A percentile compares a stretch with the other conserved stretches of the same genome.
These are phyloP conservation scores for Zaprionus gabonicus DNA, from an alignment of 1,140 invertebrate genomes.

Conservation along the genomic window DNA sequence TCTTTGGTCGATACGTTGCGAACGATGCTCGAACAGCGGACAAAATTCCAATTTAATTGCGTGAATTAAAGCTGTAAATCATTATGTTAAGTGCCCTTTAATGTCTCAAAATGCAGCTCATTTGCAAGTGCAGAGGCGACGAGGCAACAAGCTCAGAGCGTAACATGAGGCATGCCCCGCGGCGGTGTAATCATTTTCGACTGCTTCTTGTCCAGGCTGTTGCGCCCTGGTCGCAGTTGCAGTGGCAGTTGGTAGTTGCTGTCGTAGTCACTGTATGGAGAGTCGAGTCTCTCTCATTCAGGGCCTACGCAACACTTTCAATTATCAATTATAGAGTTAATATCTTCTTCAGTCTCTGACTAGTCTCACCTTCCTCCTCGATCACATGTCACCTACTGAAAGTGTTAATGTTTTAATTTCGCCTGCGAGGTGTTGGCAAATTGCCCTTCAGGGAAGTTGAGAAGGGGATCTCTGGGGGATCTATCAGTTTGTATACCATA, in stretches of 20 bases:
- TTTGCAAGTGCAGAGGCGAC: slow-evolving; percentile 65
- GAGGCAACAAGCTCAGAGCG: slow-evolving; percentile 37
- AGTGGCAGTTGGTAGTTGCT: not conserved
- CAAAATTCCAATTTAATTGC: slow-evolving; percentile 81
- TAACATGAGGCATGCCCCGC: slow-evolving; percentile 53
- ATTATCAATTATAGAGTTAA: slow-evolving; percentile 81
- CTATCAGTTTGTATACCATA: too few species aligned
- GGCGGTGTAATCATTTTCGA: slow-evolving; percentile 69
- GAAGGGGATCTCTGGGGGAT: not conserved
- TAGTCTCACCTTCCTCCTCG: not conserved
- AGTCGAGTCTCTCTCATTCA: slow-evolving; percentile 13
- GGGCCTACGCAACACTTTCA: slow-evolving; percentile 60
- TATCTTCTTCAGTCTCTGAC: slow-evolving; percentile 66
- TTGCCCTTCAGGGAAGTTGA: slow-evolving; percentile 5
- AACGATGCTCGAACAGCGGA: slow-evolving; percentile 13
- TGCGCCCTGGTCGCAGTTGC: not conserved
- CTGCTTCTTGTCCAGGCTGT: slow-evolving; percentile 4
- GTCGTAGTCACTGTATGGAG: not conserved
- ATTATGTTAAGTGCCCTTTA: slow-evolving; percentile 84
- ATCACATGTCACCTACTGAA: slow-evolving; percentile 8
- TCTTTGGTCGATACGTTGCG: not conserved
- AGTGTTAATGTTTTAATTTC: slow-evolving; percentile 75
- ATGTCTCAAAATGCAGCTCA: slow-evolving; percentile 79
- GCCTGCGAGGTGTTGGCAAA: slow-evolving; percentile 13
- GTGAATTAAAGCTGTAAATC: slow-evolving; percentile 83